These are phyloP conservation scores for Agrypnia vestita DNA, from an alignment of 1,140 invertebrate genomes.

Conservation along the genomic window DNA sequence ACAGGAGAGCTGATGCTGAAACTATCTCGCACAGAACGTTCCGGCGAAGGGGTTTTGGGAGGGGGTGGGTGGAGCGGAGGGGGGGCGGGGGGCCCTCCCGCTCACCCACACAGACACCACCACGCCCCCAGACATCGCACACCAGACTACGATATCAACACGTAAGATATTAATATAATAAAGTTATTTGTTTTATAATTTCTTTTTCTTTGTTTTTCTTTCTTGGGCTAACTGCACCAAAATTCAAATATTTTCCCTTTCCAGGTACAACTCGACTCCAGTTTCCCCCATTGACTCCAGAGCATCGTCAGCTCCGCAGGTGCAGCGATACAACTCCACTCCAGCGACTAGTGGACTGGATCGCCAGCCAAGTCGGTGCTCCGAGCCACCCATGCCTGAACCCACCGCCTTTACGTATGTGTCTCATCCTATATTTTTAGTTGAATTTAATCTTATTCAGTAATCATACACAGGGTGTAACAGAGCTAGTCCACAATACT, in stretches of 20 bases:
- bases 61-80: constrained; percentile 69
- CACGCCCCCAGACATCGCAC: constrained; percentile 67
- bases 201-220: not conserved
- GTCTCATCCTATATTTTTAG: not conserved
- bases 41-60: constrained; percentile 47
- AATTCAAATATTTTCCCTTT: constrained; percentile 29
- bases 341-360: constrained; percentile 68
- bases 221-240: constrained; percentile 20
- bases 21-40: constrained; percentile 80
- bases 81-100: constrained; percentile 70
- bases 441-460: too few relatives aligned
- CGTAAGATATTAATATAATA: constrained; percentile 34
- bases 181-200: too few relatives aligned
- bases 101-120: constrained; percentile 65
- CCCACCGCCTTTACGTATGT: constrained; percentile 52
- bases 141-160: constrained; percentile 57
- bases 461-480: too few relatives aligned
- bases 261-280: constrained; percentile 71
- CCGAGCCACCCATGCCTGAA: constrained; percentile 64
- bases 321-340: constrained; percentile 70
- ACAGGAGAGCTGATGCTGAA: constrained; percentile 96
- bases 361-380: constrained; percentile 64
- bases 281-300: constrained; percentile 70
- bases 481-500: too few relatives aligned
- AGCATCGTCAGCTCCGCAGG: constrained; percentile 65